Percentiles rank a stretch among this genome's conserved stretches.
These are phyloP conservation scores for Heteromyza rotundicornis DNA, from an alignment of 2,888 invertebrate species.

Conservation along the genomic window DNA sequence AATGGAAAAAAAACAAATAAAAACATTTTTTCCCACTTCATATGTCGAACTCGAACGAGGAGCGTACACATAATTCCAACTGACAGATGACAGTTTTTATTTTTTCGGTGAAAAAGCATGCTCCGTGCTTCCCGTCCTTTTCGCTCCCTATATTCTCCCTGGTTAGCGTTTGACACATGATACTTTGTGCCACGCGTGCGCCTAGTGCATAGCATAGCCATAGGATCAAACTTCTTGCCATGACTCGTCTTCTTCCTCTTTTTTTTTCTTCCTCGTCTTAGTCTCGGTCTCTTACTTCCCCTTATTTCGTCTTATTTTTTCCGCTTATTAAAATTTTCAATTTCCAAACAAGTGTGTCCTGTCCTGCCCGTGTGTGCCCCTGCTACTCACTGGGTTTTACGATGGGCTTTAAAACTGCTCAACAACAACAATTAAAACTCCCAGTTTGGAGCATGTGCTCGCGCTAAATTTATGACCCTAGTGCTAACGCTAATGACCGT, in stretches of 20 bases:
- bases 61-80: conserved; percentile 21
- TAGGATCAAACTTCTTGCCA: too few species aligned
- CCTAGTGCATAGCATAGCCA: background rate
- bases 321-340: too few species aligned
- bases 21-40: conserved; percentile 25
- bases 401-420: too few species aligned
- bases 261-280: background rate
- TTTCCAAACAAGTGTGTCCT: too few species aligned
- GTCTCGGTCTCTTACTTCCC: too few species aligned
- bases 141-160: background rate
- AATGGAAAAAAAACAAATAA: conserved; percentile 24
- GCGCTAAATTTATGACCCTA: background rate
- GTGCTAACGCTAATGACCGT: background rate
- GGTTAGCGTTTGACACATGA: conserved; percentile 17
- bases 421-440: background rate
- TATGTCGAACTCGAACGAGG: background rate
- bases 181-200: conserved; percentile 21
- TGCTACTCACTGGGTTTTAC: too few species aligned
- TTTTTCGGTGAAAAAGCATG: background rate
- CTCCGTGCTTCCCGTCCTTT: background rate
- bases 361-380: too few species aligned
- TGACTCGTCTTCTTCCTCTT: background rate
- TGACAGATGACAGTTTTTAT: conserved; percentile 32
- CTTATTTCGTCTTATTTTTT: too few species aligned
- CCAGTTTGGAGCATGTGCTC: background rate